Evolutionary conservation across 2,797 vertebrate genomes (phyloP).

Genomic region (Zenarchopterus dispar): DNA sequence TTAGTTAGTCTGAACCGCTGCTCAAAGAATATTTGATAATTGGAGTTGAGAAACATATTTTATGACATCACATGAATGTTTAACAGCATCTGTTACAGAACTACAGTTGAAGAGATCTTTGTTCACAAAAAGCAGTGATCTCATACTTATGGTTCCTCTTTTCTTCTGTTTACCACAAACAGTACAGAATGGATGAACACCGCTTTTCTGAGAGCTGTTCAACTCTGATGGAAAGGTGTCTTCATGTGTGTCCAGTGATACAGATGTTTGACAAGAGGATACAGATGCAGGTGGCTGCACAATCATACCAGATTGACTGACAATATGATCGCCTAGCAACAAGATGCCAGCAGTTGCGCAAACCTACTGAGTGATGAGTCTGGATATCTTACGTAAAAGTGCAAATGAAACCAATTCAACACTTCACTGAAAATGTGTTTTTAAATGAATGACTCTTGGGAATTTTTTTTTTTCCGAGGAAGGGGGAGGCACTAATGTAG

Average conservation of each 20-base stretch:
- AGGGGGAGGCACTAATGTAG: slow-evolving; percentile 59
- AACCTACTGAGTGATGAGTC: too few species aligned
- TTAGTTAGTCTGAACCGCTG: neutral
- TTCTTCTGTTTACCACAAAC: neutral
- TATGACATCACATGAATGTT: neutral
- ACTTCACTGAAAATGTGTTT: too few species aligned
- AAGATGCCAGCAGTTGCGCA: too few species aligned
- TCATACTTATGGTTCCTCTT: slow-evolving; percentile 58
- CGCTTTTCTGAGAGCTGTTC: slow-evolving; percentile 11
- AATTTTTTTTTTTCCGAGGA: slow-evolving; percentile 9
- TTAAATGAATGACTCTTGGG: neutral
- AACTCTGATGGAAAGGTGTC: neutral
- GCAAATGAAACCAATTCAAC: too few species aligned
- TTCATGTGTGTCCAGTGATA: slow-evolving; percentile 2
- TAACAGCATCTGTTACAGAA: neutral
- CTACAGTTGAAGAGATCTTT: slow-evolving; percentile 12
- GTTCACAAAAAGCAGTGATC: slow-evolving; percentile 37
- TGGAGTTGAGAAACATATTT: neutral
- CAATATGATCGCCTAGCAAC: too few species aligned
- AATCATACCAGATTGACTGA: too few species aligned
- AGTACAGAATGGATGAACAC: slow-evolving; percentile 11
- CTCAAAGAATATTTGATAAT: neutral
- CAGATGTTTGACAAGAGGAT: neutral
- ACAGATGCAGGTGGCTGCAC: slow-evolving; percentile 8
- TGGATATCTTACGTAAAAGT: too few species aligned